Percentiles rank a stretch among this genome's conserved stretches.
Conservation (phyloP, 2,113 vertebrate species). For the Prietella phreatophila region DNA sequence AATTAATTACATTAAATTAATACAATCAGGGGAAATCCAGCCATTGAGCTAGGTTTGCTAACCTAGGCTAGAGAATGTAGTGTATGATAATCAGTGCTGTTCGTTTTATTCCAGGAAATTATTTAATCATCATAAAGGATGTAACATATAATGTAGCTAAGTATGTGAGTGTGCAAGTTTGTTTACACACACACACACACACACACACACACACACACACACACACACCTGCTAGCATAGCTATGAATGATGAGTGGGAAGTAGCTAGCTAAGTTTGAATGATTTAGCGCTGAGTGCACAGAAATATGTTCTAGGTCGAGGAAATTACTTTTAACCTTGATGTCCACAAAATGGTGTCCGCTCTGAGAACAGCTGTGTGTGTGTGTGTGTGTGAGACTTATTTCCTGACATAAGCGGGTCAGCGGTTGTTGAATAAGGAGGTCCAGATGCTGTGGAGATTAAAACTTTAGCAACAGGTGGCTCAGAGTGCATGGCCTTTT, state of each 20-base stretch:
- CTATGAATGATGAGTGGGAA: neutral
- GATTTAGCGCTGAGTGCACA: neutral
- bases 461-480: constrained; percentile 47
- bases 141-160: neutral
- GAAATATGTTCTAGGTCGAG: neutral
- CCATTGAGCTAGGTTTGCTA: neutral
- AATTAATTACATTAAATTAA: too few species aligned
- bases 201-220: too few species aligned
- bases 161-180: neutral
- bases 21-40: neutral
- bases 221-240: neutral
- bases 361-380: constrained; percentile 40
- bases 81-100: neutral
- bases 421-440: constrained; percentile 38
- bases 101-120: too few species aligned
- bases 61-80: neutral
- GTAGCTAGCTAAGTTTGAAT: neutral
- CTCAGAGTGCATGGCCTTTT: constrained; percentile 39
- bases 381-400: constrained; percentile 40
- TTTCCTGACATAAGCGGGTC: constrained; percentile 31
- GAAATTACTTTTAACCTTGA: neutral
- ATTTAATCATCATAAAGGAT: neutral
- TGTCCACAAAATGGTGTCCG: neutral
- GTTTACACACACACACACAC: neutral
- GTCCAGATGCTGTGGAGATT: constrained; percentile 48